Percentiles rank a stretch among this genome's conserved stretches.
phyloP scores from a whole-genome alignment of 2,113 vertebrate species.

The Leptobrachium ailaonicum region DNA sequence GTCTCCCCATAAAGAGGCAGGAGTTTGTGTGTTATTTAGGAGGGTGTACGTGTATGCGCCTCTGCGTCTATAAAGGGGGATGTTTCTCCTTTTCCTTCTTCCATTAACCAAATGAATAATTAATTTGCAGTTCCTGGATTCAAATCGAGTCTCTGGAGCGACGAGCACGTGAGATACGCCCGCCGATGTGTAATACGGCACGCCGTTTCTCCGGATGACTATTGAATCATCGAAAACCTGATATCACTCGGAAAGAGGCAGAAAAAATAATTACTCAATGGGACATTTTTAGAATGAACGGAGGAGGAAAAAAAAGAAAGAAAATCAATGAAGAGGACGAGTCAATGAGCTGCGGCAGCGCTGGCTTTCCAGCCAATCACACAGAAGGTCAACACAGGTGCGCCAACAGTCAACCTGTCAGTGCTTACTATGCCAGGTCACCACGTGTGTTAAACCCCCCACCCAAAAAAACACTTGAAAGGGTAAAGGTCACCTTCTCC shows the following conservation, averaged over 20 bases:
- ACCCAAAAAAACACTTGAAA: too few relatives aligned
- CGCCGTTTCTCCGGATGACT: background rate
- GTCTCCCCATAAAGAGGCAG: too few relatives aligned
- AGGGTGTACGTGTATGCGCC: too few relatives aligned
- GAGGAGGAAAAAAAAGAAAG: background rate
- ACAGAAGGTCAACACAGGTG: too few relatives aligned
- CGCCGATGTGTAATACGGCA: constrained; percentile 15
- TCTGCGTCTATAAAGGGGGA: too few relatives aligned
- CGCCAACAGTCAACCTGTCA: too few relatives aligned
- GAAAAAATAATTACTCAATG: constrained; percentile 31
- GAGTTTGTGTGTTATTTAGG: too few relatives aligned
- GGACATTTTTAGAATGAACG: constrained; percentile 33
- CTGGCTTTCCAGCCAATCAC: background rate
- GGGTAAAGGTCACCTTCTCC: background rate
- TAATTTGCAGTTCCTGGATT: background rate
- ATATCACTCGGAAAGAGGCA: constrained; percentile 38
- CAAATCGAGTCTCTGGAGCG: constrained; percentile 9
- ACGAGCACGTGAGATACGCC: constrained; percentile 11
- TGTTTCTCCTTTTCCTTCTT: background rate
- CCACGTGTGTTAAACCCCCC: background rate
- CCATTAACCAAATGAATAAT: background rate
- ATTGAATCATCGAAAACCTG: constrained; percentile 21
- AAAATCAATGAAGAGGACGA: constrained; percentile 18
- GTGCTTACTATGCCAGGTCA: too few relatives aligned
- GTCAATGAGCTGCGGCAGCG: background rate